These are phyloP conservation scores for Abscondita cerata DNA, from an alignment of 2,888 invertebrate species.

Conservation along the genomic window DNA sequence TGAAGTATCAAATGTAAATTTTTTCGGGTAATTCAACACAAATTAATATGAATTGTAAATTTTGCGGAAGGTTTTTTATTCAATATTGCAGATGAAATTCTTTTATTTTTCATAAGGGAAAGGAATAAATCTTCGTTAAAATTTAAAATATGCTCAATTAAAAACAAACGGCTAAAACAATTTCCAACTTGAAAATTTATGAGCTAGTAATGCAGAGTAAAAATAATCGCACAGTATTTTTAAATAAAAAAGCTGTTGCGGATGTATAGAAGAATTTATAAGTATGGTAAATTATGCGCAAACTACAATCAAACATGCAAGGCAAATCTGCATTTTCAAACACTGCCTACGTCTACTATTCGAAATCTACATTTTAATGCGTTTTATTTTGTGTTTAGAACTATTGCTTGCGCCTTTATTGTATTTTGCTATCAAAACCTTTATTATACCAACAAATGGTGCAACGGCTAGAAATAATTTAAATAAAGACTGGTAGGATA, in stretches of 20 bases:
- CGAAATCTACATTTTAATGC: background rate
- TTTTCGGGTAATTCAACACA: too few species aligned
- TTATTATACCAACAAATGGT: too few species aligned
- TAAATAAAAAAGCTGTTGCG: too few species aligned
- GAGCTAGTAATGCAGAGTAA: too few species aligned
- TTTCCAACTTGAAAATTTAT: background rate
- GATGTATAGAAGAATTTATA: background rate
- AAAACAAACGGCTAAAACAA: background rate
- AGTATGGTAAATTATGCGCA: slow-evolving; percentile 10
- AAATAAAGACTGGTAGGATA: too few species aligned
- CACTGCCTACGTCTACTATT: slow-evolving; percentile 1
- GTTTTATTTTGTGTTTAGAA: slow-evolving; percentile 2
- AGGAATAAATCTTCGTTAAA: background rate
- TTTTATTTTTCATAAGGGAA: background rate
- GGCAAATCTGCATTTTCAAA: slow-evolving; percentile 5
- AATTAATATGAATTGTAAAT: too few species aligned
- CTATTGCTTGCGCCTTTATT: background rate
- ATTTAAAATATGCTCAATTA: slow-evolving; percentile 4
- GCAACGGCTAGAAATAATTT: too few species aligned
- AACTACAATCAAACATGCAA: background rate
- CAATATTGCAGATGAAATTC: too few species aligned
- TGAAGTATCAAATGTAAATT: too few species aligned
- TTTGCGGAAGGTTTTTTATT: too few species aligned
- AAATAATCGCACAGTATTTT: too few species aligned
- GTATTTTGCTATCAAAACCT: too few species aligned